These are phyloP conservation scores for Psittacula derbiana DNA, from an alignment of 2,797 vertebrate species.

Conservation along the genomic window DNA sequence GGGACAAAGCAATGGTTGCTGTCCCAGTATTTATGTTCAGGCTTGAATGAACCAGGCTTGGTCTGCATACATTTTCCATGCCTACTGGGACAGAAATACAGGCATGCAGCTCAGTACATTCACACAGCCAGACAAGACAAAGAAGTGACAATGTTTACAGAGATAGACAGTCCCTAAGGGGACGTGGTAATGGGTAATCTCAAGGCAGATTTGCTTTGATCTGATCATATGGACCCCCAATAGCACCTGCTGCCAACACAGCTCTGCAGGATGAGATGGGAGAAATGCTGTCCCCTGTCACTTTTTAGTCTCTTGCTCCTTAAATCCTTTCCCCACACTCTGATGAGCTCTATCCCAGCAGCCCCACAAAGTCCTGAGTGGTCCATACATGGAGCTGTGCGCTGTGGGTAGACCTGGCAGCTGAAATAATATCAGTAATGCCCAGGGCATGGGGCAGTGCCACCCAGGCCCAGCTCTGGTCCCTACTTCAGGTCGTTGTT, in stretches of 20 bases:
- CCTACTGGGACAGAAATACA: constrained; percentile 19
- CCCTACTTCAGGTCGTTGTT: constrained; percentile 84
- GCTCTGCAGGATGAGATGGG: not conserved
- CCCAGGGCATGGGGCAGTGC: not conserved
- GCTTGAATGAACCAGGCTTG: not conserved
- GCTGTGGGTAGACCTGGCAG: not conserved
- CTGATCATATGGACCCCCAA: not conserved
- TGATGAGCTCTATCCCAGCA: not conserved
- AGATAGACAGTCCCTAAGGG: not conserved
- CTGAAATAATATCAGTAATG: not conserved
- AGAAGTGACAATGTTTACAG: constrained; percentile 47
- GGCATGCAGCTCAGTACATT: constrained; percentile 57
- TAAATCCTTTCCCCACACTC: not conserved
- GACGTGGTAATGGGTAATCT: not conserved
- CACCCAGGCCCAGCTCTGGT: not conserved
- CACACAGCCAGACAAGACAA: constrained; percentile 65
- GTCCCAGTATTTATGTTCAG: not conserved
- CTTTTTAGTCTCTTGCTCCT: not conserved
- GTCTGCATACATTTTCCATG: not conserved
- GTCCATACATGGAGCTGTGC: not conserved
- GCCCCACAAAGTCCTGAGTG: not conserved
- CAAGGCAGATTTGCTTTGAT: constrained; percentile 51
- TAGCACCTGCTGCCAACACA: not conserved
- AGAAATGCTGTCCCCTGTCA: not conserved
- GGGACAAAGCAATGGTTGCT: not conserved